Percentiles rank a stretch among this genome's conserved stretches.
phyloP scores from a whole-genome alignment of 2,888 invertebrate species.

The Liopterus haemorrhoidalis region DNA sequence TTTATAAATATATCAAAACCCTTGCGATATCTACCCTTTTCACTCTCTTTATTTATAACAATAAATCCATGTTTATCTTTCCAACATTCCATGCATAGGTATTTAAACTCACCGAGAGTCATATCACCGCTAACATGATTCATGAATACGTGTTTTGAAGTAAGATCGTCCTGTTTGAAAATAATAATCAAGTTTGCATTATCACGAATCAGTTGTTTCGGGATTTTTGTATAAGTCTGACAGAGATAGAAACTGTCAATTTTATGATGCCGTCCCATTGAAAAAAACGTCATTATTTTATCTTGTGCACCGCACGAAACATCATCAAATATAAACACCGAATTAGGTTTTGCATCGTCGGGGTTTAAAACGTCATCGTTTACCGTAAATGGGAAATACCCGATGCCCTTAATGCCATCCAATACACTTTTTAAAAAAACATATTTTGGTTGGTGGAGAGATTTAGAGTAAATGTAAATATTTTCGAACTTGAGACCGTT shows the following conservation, averaged over 20 bases:
- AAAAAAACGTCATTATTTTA: not conserved
- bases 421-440: no score
- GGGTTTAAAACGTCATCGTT: not conserved
- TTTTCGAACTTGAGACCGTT: slow-evolving; percentile 38
- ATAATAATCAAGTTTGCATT: slow-evolving; percentile 36
- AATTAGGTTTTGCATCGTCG: no score
- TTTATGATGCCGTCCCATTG: slow-evolving; percentile 1
- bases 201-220: slow-evolving; percentile 38
- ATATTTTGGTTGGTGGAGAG: slow-evolving; percentile 14
- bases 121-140: slow-evolving; percentile 21
- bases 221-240: slow-evolving; percentile 33
- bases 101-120: slow-evolving; percentile 18
- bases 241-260: slow-evolving; percentile 4
- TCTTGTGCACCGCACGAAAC: not conserved
- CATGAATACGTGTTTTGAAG: slow-evolving; percentile 32
- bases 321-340: slow-evolving; percentile 19
- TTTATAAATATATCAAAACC: slow-evolving; percentile 2
- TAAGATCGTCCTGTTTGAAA: slow-evolving; percentile 37
- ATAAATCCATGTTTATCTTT: slow-evolving; percentile 12
- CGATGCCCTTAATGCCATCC: slow-evolving; percentile 18
- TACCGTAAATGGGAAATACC: not conserved
- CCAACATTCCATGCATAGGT: slow-evolving; percentile 18
- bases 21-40: slow-evolving; percentile 26
- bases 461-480: slow-evolving; percentile 35
- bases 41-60: slow-evolving; percentile 29